Evolutionary conservation across 2,797 vertebrate species (phyloP).

Genomic region (Buphagus erythrorhynchus): DNA sequence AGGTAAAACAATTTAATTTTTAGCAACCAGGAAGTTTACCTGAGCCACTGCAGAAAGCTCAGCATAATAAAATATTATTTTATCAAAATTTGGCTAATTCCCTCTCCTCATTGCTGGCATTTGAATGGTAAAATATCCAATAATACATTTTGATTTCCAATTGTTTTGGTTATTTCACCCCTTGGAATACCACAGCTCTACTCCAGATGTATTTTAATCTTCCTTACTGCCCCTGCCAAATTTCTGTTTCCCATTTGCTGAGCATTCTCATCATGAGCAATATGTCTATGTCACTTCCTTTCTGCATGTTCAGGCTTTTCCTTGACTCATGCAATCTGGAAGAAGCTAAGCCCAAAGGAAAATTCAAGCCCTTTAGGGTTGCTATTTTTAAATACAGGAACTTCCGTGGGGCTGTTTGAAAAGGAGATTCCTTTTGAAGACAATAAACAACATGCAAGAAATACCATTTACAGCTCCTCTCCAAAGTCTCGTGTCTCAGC

Average conservation of each 20-base stretch:
- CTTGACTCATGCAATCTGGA: neutral
- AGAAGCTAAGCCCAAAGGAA: neutral
- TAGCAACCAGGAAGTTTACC: neutral
- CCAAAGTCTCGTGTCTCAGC: neutral
- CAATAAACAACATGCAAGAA: neutral
- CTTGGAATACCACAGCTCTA: slow-evolving; percentile 10
- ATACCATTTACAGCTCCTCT: neutral
- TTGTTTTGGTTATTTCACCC: slow-evolving; percentile 13
- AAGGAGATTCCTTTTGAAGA: slow-evolving; percentile 20
- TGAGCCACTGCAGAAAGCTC: neutral
- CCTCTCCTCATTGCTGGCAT: neutral
- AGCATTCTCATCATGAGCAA: neutral
- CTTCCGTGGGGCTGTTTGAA: neutral
- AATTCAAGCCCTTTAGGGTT: neutral
- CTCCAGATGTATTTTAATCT: slow-evolving; percentile 58
- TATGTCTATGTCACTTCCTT: slow-evolving; percentile 40
- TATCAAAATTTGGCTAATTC: neutral
- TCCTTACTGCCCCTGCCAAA: slow-evolving; percentile 24
- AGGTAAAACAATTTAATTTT: neutral
- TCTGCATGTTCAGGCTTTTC: neutral
- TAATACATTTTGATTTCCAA: neutral
- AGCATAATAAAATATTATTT: neutral
- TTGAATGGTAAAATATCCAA: neutral
- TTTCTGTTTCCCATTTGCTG: slow-evolving; percentile 48
- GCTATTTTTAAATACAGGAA: slow-evolving; percentile 5